Evolutionary conservation across 2,888 invertebrate genomes (phyloP).

Genomic region (Dusona sp.): DNA sequence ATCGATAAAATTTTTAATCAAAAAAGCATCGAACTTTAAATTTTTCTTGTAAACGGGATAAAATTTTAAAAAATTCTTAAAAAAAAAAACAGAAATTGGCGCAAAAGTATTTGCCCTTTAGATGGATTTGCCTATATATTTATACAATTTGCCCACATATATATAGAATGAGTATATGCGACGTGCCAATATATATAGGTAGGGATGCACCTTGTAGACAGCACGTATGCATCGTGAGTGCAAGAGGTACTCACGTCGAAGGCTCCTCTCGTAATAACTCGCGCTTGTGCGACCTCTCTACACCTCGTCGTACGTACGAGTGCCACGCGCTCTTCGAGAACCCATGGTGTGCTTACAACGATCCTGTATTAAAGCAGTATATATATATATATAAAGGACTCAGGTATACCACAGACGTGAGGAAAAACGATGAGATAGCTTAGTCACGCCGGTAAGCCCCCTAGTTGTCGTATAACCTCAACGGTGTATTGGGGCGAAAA

Average conservation of each 20-base stretch:
- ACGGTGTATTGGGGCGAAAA: constrained; percentile 21
- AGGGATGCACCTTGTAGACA: constrained; percentile 40
- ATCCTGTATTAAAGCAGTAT: constrained; percentile 6
- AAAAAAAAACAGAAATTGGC: background rate
- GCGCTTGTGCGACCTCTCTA: constrained; percentile 63
- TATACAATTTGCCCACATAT: background rate
- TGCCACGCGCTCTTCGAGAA: constrained; percentile 60
- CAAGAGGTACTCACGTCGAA: constrained; percentile 61
- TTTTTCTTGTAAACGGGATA: background rate
- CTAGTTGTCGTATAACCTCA: constrained; percentile 28
- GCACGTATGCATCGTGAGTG: constrained; percentile 57
- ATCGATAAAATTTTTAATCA: background rate
- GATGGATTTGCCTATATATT: background rate
- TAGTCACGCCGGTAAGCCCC: constrained; percentile 59
- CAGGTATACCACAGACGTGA: constrained; percentile 28
- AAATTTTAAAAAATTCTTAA: background rate
- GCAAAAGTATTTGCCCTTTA: background rate
- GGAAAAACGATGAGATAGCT: constrained; percentile 64
- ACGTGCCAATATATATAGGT: background rate
- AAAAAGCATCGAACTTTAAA: background rate
- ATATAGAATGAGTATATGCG: background rate
- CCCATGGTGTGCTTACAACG: constrained; percentile 28
- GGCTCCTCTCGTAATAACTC: constrained; percentile 64
- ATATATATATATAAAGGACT: constrained; percentile 28
- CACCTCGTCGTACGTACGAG: constrained; percentile 66